These are phyloP conservation scores for Meda fulgida DNA, from an alignment of 2,797 vertebrate species.

Conservation along the genomic window DNA sequence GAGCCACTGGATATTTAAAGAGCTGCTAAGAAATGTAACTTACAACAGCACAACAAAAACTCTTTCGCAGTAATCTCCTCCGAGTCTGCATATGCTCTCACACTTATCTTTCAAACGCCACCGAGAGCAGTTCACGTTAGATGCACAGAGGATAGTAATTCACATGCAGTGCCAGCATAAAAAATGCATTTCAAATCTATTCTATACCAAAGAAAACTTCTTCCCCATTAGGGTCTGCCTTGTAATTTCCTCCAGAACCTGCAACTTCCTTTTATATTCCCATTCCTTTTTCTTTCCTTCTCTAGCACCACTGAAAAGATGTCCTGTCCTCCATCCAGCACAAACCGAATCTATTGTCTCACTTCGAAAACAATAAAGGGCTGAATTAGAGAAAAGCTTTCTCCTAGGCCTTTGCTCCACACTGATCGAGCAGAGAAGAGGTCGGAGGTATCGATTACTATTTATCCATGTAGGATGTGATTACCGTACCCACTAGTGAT, in stretches of 20 bases:
- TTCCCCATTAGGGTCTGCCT: constrained; percentile 24
- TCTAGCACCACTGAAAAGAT: constrained; percentile 20
- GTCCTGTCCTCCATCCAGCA: constrained; percentile 39
- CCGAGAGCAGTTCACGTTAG: constrained; percentile 1
- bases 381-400: constrained; percentile 50
- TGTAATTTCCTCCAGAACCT: neutral
- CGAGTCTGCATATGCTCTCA: constrained; percentile 28
- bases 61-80: constrained; percentile 28
- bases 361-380: constrained; percentile 50
- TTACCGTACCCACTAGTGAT: constrained; percentile 69
- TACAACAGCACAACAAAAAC: constrained; percentile 20
- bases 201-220: constrained; percentile 17
- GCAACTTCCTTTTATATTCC: constrained; percentile 20
- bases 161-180: neutral
- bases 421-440: constrained; percentile 57
- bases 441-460: constrained; percentile 63
- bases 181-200: constrained; percentile 50
- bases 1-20: constrained; percentile 19
- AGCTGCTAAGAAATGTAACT: constrained; percentile 18
- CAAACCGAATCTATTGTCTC: constrained; percentile 57
- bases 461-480: constrained; percentile 69
- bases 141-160: constrained; percentile 20
- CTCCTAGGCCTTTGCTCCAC: constrained; percentile 56
- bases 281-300: neutral
- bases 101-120: constrained; percentile 33